A percentile compares a stretch with the other conserved stretches of the same genome.
Evolutionary conservation across 2,113 vertebrate species (phyloP).

Genomic region (Hyaena hyaena): DNA sequence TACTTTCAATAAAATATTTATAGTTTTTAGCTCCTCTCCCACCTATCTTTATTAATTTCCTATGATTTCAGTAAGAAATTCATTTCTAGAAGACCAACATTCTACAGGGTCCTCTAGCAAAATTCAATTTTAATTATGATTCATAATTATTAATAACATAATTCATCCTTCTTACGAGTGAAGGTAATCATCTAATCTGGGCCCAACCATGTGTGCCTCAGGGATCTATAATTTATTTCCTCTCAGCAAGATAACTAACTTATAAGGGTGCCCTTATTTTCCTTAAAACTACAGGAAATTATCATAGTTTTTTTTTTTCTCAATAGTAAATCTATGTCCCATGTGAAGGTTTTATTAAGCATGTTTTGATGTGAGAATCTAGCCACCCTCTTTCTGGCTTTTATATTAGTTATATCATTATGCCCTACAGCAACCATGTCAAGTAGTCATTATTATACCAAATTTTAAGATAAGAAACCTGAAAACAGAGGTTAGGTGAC

Average conservation of each 20-base stretch:
- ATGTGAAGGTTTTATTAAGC: not conserved
- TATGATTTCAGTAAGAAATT: constrained; percentile 50
- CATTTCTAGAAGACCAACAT: constrained; percentile 42
- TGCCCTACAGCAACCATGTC: not conserved
- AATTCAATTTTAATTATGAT: constrained; percentile 65
- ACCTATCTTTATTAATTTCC: constrained; percentile 24
- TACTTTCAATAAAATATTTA: constrained; percentile 58
- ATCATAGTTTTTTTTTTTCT: not conserved
- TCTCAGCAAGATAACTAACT: constrained; percentile 52
- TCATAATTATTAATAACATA: constrained; percentile 67
- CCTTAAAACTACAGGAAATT: constrained; percentile 59
- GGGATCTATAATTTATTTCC: constrained; percentile 47
- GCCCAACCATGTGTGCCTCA: constrained; percentile 40
- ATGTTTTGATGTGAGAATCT: not conserved
- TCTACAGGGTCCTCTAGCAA: constrained; percentile 49
- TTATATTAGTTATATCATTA: not conserved
- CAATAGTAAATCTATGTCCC: constrained; percentile 26
- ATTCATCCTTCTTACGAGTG: constrained; percentile 45
- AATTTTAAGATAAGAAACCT: not conserved
- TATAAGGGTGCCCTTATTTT: constrained; percentile 32
- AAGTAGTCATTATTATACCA: not conserved
- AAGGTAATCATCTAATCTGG: constrained; percentile 28
- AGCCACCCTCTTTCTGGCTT: not conserved
- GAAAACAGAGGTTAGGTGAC: not conserved
- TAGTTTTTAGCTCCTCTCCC: not conserved